Conservation (phyloP, 1,140 invertebrate species). For the Phymastichus coffea region DNA sequence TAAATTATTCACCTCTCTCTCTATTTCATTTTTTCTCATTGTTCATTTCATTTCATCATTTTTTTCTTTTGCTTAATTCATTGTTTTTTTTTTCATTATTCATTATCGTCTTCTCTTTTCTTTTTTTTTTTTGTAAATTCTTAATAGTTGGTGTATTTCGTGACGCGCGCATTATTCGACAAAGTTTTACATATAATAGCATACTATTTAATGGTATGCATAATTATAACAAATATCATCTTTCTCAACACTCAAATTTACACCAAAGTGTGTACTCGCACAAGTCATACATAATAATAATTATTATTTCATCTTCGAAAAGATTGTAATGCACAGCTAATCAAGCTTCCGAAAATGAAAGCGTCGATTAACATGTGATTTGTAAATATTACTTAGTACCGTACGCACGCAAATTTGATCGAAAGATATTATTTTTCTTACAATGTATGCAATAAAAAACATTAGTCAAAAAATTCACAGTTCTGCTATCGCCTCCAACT, state of each 20-base stretch:
- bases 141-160: conserved; percentile 27
- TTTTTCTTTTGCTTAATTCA: not conserved
- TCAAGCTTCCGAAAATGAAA: conserved; percentile 16
- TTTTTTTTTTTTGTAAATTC: conserved; percentile 26
- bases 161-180: conserved; percentile 26
- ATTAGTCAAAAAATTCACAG: conserved; percentile 28
- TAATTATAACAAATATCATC: conserved; percentile 27
- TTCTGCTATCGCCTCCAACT: conserved; percentile 63
- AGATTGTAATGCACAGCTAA: conserved; percentile 12
- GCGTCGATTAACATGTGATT: conserved; percentile 15
- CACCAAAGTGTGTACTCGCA: conserved; percentile 13
- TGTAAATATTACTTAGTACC: conserved; percentile 23
- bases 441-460: conserved; percentile 29
- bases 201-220: conserved; percentile 24
- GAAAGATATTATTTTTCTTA: conserved; percentile 18
- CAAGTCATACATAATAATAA: not conserved
- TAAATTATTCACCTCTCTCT: conserved; percentile 17
- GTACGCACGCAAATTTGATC: conserved; percentile 28
- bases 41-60: conserved; percentile 29
- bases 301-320: not conserved
- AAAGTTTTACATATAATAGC: conserved; percentile 13
- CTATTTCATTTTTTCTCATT: conserved; percentile 35
- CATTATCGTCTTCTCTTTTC: conserved; percentile 11
- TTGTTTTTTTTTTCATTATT: conserved; percentile 15
- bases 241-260: conserved; percentile 27